A percentile compares a stretch with the other conserved stretches of the same genome.
Conservation (phyloP, 2,888 invertebrate species). For the Hedychridium roseum region DNA sequence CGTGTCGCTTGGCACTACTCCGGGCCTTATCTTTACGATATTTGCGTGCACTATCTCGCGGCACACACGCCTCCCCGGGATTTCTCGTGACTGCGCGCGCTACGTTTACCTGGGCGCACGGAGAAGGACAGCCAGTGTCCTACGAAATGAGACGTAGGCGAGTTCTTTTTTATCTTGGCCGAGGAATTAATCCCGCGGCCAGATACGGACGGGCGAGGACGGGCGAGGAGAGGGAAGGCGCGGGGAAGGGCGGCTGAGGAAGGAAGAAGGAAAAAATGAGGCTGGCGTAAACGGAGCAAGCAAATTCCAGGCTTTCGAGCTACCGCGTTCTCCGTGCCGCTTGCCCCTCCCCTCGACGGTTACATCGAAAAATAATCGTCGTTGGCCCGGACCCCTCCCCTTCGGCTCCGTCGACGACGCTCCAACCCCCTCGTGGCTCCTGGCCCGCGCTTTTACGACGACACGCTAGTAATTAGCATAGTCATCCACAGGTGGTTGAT, state of each 20-base stretch:
- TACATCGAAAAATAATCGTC: constrained; percentile 35
- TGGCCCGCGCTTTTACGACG: constrained; percentile 32
- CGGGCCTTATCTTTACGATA: constrained; percentile 63
- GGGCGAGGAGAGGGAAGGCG: too few relatives aligned
- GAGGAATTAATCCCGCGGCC: constrained; percentile 9
- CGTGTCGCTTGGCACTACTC: too few relatives aligned
- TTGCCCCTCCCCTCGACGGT: not conserved
- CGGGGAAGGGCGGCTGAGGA: not conserved
- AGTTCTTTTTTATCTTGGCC: constrained; percentile 11
- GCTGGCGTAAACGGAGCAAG: not conserved
- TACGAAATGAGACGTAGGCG: constrained; percentile 6
- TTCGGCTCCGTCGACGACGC: not conserved
- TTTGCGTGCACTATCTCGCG: constrained; percentile 60
- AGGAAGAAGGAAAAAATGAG: not conserved
- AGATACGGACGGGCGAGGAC: not conserved
- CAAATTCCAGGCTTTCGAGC: not conserved
- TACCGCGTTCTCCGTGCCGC: too few relatives aligned
- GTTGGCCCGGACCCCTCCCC: constrained; percentile 8
- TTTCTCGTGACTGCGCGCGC: constrained; percentile 20
- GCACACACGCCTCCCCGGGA: constrained; percentile 45
- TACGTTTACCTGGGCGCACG: constrained; percentile 17
- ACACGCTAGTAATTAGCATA: constrained; percentile 40
- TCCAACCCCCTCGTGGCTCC: constrained; percentile 15
- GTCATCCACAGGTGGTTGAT: constrained; percentile 47
- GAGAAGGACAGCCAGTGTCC: constrained; percentile 1